Evolutionary conservation across 2,888 invertebrate species (phyloP).

Genomic region (Troilus luridus): DNA sequence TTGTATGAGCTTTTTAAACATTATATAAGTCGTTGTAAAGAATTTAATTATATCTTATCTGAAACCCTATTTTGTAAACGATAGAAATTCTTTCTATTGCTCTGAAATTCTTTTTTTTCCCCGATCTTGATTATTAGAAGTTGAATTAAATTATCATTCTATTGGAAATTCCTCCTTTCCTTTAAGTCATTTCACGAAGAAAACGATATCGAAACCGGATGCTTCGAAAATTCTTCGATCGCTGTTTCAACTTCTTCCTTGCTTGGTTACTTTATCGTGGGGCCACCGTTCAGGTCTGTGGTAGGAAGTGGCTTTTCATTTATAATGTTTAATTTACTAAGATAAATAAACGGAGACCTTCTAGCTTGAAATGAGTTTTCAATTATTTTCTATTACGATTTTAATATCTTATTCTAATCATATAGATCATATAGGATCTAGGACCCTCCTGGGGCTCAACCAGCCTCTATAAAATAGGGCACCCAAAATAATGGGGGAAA

Average conservation of each 20-base stretch:
- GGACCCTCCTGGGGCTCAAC: no score
- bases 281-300: neutral
- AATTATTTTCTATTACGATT: no score
- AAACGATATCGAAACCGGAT: neutral
- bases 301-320: neutral
- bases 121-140: neutral
- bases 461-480: no score
- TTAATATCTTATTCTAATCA: no score
- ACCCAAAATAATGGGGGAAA: no score
- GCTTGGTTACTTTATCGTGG: neutral
- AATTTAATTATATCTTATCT: neutral
- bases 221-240: neutral
- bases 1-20: neutral
- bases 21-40: neutral
- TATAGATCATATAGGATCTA: no score
- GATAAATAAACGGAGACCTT: neutral
- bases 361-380: no score
- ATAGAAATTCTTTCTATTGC: neutral
- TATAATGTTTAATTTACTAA: neutral
- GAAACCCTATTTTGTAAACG: neutral
- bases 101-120: neutral
- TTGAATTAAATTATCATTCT: neutral
- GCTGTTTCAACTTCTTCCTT: neutral
- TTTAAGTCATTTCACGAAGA: neutral
- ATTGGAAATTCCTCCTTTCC: neutral